Conservation (phyloP, 1,140 invertebrate genomes). For the Sesamia nonagrioides region DNA sequence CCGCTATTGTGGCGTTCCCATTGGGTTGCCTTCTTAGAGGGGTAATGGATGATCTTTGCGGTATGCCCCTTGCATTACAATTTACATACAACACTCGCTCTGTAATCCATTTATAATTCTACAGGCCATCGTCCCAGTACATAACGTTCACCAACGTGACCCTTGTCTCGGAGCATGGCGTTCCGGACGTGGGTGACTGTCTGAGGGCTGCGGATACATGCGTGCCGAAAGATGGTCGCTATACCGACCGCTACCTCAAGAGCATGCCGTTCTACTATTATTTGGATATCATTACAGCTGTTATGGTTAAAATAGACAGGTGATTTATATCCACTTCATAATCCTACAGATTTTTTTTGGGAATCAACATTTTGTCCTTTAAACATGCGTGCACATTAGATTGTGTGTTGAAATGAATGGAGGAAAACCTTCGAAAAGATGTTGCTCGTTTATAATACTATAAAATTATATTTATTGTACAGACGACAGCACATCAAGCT, state of each 20-base stretch:
- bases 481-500: no score
- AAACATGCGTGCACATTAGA: no score
- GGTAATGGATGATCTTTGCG: no score
- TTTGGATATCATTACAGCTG: constrained; percentile 88
- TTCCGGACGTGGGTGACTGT: constrained; percentile 86
- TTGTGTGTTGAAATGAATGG: no score
- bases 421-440: no score
- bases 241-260: constrained; percentile 86
- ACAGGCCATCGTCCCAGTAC: constrained; percentile 73
- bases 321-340: constrained; percentile 56
- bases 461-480: no score
- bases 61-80: neutral
- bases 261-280: constrained; percentile 85
- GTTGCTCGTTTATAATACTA: no score
- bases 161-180: constrained; percentile 90
- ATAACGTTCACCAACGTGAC: constrained; percentile 89
- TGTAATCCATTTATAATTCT: neutral
- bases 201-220: constrained; percentile 79
- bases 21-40: no score
- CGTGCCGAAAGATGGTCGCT: constrained; percentile 84
- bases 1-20: no score
- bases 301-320: constrained; percentile 88
- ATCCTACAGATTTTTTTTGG: no score
- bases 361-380: no score
- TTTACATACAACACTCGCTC: no score